Conservation (phyloP, 2,113 vertebrate species). For the Lophochroa leadbeateri region DNA sequence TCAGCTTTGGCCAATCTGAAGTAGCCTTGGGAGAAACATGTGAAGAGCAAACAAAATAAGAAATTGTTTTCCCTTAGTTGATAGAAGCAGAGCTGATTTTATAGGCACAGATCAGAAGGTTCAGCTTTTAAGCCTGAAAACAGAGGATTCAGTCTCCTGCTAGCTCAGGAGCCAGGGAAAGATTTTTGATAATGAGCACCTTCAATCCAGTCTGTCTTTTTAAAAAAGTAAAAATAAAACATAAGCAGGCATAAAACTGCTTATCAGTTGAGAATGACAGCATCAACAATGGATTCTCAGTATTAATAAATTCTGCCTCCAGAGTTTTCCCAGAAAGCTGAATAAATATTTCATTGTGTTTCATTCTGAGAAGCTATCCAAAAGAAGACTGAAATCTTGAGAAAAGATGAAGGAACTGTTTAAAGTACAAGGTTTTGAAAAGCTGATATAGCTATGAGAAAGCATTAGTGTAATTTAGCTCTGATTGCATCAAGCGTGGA, state of each 20-base stretch:
- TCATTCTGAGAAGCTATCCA: neutral
- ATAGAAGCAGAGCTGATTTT: neutral
- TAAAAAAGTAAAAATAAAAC: neutral
- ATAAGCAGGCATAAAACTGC: neutral
- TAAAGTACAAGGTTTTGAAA: neutral
- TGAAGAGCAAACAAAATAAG: neutral
- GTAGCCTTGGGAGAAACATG: neutral
- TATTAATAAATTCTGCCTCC: conserved; percentile 23
- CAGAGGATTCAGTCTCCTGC: neutral
- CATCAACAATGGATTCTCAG: conserved; percentile 27
- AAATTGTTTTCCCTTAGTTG: neutral
- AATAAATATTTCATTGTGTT: conserved; percentile 30
- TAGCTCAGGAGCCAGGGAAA: neutral
- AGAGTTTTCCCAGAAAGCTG: conserved; percentile 20
- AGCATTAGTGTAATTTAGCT: neutral
- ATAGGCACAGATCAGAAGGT: neutral
- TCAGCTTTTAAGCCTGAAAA: neutral
- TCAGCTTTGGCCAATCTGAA: neutral
- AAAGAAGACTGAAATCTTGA: neutral
- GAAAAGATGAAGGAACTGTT: neutral
- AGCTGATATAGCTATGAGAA: neutral
- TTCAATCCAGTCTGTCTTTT: neutral
- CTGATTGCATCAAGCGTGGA: neutral
- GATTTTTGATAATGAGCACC: neutral
- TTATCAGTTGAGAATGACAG: neutral